These are phyloP conservation scores for Chrysocyon brachyurus DNA, from an alignment of 2,797 vertebrate species.

Conservation along the genomic window DNA sequence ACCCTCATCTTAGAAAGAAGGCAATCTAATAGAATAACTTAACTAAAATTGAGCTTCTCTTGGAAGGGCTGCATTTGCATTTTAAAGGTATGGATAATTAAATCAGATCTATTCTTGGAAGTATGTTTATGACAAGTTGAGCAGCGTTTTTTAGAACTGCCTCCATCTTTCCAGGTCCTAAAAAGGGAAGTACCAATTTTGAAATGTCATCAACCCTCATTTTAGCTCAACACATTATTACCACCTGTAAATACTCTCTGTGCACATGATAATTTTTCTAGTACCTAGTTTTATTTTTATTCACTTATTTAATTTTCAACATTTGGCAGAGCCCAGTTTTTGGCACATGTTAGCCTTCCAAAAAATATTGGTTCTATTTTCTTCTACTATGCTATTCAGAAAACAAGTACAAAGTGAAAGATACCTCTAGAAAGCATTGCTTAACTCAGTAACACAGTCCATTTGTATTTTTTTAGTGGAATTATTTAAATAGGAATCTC, in stretches of 20 bases:
- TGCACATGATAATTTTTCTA: background rate
- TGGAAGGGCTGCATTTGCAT: background rate
- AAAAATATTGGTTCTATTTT: background rate
- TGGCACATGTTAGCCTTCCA: background rate
- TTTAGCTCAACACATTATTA: background rate
- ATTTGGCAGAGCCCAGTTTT: background rate
- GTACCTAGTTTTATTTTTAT: background rate
- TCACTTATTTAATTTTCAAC: background rate
- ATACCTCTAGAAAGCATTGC: background rate
- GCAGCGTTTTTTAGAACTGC: background rate
- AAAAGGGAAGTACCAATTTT: background rate
- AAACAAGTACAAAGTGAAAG: background rate
- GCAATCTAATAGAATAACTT: background rate
- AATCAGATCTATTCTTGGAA: background rate
- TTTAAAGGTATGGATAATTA: constrained; percentile 20
- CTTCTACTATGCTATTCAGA: background rate
- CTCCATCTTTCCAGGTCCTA: background rate
- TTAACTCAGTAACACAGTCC: background rate
- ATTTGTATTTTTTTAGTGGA: background rate
- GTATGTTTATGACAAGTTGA: background rate
- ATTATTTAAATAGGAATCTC: background rate
- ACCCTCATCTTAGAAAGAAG: background rate
- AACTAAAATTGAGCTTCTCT: background rate
- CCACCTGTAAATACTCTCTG: background rate
- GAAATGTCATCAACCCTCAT: background rate